Conservation (phyloP, 2,113 vertebrate genomes). For the Phasianus colchicus region DNA sequence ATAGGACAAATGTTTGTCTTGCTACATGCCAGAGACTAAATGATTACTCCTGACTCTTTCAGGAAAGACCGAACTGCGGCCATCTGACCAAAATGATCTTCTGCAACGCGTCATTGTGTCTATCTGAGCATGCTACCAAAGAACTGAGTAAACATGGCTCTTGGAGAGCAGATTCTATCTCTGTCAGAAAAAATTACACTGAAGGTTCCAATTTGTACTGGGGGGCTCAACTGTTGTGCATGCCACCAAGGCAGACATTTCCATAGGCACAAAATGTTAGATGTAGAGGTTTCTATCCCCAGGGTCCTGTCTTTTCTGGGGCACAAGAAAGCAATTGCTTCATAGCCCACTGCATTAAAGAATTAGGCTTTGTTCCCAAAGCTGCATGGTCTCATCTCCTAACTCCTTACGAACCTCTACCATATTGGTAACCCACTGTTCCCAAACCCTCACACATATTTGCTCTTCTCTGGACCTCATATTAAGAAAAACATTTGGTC, state of each 20-base stretch:
- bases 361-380: background rate
- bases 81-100: background rate
- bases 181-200: background rate
- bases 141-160: background rate
- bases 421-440: background rate
- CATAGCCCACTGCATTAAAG: background rate
- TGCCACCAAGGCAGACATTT: background rate
- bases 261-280: accelerated
- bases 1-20: background rate
- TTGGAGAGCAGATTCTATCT: background rate
- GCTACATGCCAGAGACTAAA: background rate
- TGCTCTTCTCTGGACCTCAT: background rate
- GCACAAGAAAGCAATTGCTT: background rate
- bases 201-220: background rate
- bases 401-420: background rate
- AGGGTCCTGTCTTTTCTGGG: background rate
- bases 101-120: background rate
- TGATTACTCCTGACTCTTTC: background rate
- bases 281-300: background rate
- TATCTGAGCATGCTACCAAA: background rate
- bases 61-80: background rate
- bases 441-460: background rate
- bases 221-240: background rate
- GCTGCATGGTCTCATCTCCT: background rate
- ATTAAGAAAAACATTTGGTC: background rate